Evolutionary conservation across 2,113 vertebrate species (phyloP), one percentile per base, ranked within the genome.

Genomic region (Gavia stellata): DNA sequence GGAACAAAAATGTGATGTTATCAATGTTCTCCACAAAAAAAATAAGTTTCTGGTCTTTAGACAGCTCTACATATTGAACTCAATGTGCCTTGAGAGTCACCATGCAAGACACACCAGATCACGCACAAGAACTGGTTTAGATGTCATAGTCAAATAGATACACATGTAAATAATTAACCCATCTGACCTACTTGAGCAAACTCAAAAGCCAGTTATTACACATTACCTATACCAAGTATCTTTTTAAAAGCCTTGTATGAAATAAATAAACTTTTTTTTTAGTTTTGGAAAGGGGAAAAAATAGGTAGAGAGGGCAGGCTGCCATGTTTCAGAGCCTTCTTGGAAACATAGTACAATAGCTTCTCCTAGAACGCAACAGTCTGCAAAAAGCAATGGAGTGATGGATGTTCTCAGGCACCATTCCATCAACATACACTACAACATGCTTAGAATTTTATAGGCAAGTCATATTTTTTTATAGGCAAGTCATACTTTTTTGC

Each of bases 91-190:
- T 74, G 72, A 86, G 28, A 84, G 47, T 40, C 38, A 67, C 85
- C 7, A 42, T 19, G 59, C 40, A 88, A 68, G 68, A 71, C 45
- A 65, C 5, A 25, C 12, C 61, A 87, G 86, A 89, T 44, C 44
- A 80, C 36, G 31, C 49, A 75, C 73, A 86, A 73, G 73, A 75
- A 63, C 49, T 89, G 40, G n/a, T 70, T 96, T 81, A 86, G 88
- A 96, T 90, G 93, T 95, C 88, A 65, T 20, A 86, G 78, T 84
- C 92, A 97, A 96, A 95, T 67, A 96, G 88, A 91, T 18, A 93
- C 49, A 68, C 2, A 33, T 49, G 97, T 97, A 97, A 96, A 97
- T 94, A 92, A 97, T 97, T 97, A 97, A 97, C 47, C 96, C 81
- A 90, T 74, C 88, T 97, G 94, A 97, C 81, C 86, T 78, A 74